phyloP scores from a whole-genome alignment of 1,140 invertebrate species.

The Nephotettix cincticeps region DNA sequence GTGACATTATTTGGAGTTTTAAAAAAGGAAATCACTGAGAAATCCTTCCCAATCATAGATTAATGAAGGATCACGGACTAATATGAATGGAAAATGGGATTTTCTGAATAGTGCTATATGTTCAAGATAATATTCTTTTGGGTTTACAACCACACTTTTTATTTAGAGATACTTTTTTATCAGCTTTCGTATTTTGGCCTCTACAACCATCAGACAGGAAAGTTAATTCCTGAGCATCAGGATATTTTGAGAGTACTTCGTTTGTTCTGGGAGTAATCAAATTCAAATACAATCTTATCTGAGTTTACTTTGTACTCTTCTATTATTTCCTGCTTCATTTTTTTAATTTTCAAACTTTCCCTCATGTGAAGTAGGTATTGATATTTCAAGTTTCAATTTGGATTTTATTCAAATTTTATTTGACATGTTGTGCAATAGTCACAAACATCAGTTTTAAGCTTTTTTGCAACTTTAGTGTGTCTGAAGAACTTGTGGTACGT shows the following conservation, averaged over 20 bases:
- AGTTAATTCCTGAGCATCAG: neutral
- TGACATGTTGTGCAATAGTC: conserved; percentile 21
- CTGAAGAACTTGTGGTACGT: too few relatives aligned
- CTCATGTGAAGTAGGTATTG: conserved; percentile 5
- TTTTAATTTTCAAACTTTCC: conserved; percentile 9
- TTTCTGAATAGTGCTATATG: neutral
- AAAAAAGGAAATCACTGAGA: neutral
- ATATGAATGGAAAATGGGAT: conserved; percentile 1
- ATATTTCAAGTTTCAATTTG: conserved; percentile 9
- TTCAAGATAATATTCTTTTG: conserved; percentile 3
- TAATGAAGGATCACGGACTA: conserved; percentile 7
- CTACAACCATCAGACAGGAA: conserved; percentile 6
- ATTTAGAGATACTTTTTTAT: conserved; percentile 29
- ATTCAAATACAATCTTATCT: conserved; percentile 26
- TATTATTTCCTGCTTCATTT: conserved; percentile 17
- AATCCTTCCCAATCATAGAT: conserved; percentile 11
- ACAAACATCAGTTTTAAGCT: conserved; percentile 27
- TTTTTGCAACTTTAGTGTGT: conserved; percentile 4
- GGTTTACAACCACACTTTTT: conserved; percentile 15
- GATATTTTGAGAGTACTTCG: neutral
- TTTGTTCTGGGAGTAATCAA: conserved; percentile 32
- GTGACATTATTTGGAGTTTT: neutral
- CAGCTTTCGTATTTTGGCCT: too few relatives aligned
- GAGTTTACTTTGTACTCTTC: neutral
- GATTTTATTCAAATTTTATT: conserved; percentile 19